Evolutionary conservation across 2,797 vertebrate species (phyloP).

Genomic region (Myotis findleyi): DNA sequence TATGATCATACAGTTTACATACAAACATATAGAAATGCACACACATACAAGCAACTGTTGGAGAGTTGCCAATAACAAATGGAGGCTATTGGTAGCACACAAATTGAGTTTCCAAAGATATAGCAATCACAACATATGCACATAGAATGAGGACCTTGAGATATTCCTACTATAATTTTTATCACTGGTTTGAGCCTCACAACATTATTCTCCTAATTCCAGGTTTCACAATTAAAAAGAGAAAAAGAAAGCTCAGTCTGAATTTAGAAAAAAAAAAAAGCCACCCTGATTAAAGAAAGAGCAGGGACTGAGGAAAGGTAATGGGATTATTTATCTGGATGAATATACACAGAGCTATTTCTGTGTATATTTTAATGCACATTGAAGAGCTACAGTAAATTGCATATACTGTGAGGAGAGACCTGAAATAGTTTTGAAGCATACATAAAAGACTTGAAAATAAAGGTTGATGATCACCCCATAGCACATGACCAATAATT

Average conservation of each 20-base stretch:
- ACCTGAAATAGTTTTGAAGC: background rate
- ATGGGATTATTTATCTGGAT: conserved; percentile 25
- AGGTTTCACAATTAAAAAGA: conserved; percentile 39
- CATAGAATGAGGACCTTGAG: background rate
- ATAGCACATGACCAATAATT: background rate
- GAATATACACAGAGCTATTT: background rate
- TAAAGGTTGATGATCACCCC: background rate
- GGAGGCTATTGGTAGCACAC: background rate
- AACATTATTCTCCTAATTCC: background rate
- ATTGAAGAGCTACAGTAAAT: too few species aligned
- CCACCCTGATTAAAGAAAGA: background rate
- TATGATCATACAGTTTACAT: background rate
- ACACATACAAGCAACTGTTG: background rate
- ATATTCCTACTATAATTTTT: background rate
- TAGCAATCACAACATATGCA: background rate
- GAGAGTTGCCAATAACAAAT: background rate
- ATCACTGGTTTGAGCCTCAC: background rate
- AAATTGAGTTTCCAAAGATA: background rate
- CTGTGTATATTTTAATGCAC: too few species aligned
- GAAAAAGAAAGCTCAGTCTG: conserved; percentile 11
- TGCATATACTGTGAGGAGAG: background rate
- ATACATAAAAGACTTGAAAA: background rate
- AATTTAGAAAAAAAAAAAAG: conserved; percentile 52
- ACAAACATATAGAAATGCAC: background rate
- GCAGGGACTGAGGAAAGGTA: background rate